Evolutionary conservation across 2,888 invertebrate species (phyloP).

Genomic region (Argyresthia goedartella): DNA sequence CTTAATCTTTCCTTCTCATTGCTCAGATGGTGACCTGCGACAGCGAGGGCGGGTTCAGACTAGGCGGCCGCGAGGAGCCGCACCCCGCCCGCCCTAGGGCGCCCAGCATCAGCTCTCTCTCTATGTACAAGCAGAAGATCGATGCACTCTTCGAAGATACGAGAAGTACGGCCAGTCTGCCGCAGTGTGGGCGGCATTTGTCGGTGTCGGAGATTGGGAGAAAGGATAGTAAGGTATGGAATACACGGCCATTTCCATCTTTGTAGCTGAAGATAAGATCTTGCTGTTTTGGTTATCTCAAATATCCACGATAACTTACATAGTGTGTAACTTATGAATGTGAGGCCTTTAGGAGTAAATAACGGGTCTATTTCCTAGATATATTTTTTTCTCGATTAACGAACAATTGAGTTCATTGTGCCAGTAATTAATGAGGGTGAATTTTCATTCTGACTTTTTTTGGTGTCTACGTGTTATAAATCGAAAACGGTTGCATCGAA

Average conservation of each 20-base stretch:
- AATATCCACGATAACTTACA: too few species aligned
- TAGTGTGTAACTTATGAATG: too few species aligned
- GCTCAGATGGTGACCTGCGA: constrained; percentile 64
- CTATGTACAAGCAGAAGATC: constrained; percentile 85
- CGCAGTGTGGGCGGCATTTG: constrained; percentile 28
- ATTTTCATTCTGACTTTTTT: too few species aligned
- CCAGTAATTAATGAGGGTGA: too few species aligned
- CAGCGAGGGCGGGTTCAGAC: constrained; percentile 53
- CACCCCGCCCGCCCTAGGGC: constrained; percentile 43
- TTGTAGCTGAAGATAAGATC: too few species aligned
- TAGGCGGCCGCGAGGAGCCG: constrained; percentile 53
- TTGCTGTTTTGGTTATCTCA: too few species aligned
- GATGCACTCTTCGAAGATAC: constrained; percentile 87
- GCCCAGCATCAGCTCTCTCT: constrained; percentile 67
- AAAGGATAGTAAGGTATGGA: constrained; percentile 44
- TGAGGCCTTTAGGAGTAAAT: too few species aligned
- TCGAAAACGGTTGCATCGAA: too few species aligned
- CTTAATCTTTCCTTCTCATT: neutral
- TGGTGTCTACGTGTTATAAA: too few species aligned
- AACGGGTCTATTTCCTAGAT: too few species aligned
- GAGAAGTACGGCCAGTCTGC: constrained; percentile 68
- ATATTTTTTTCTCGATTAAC: too few species aligned
- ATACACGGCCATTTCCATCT: neutral
- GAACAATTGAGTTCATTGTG: too few species aligned
- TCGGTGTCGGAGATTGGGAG: constrained; percentile 25